Percentiles rank a stretch among this genome's conserved stretches.
Evolutionary conservation across 2,797 vertebrate genomes (phyloP).

Genomic region (Clangula hyemalis): DNA sequence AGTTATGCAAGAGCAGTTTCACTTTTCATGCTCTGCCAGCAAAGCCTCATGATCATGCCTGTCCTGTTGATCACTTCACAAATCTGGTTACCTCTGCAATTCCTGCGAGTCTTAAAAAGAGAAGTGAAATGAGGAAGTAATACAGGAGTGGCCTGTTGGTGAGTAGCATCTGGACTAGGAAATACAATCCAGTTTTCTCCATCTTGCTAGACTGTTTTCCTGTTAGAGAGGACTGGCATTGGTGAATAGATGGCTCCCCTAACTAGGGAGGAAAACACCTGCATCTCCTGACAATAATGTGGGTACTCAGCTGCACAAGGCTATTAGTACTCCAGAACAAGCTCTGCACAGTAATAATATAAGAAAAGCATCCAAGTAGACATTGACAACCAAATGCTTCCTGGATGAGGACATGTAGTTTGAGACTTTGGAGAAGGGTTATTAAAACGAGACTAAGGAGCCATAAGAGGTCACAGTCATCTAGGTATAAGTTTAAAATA

Average conservation of each 20-base stretch:
- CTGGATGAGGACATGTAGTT: background rate
- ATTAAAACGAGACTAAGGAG: background rate
- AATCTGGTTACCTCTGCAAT: background rate
- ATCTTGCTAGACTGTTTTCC: background rate
- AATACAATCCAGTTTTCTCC: background rate
- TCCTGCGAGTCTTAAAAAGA: conserved; percentile 18
- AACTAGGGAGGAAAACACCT: background rate
- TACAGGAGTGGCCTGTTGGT: background rate
- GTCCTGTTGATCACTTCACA: background rate
- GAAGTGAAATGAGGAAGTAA: conserved; percentile 49
- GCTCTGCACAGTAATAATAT: background rate
- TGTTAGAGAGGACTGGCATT: background rate
- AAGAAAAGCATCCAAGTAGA: background rate
- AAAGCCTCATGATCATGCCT: background rate
- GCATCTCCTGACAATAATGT: background rate
- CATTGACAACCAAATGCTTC: background rate
- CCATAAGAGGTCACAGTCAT: background rate
- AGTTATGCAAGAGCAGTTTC: background rate
- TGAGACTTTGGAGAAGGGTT: background rate
- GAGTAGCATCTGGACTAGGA: background rate
- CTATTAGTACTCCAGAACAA: background rate
- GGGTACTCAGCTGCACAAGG: background rate
- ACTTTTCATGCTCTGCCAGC: background rate
- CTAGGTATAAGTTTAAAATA: background rate
- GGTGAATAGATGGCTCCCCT: background rate